Conservation (phyloP, 2,888 invertebrate genomes). For the Eueremaeus valkanovi region DNA sequence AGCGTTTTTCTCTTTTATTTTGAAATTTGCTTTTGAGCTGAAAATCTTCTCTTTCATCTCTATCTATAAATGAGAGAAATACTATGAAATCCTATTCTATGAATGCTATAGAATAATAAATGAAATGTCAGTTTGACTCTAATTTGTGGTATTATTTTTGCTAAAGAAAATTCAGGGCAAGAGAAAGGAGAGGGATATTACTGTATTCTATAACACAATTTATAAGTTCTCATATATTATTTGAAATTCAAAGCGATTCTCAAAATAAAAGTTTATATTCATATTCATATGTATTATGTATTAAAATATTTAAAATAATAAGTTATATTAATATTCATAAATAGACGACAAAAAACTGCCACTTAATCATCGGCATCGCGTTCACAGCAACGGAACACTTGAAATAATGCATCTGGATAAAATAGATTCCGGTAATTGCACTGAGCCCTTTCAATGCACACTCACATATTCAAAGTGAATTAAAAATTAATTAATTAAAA, state of each 20-base stretch:
- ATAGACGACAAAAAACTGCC: slow-evolving; percentile 40
- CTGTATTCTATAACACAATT: slow-evolving; percentile 3
- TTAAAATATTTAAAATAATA: no score
- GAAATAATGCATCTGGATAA: slow-evolving; percentile 50
- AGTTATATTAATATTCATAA: not conserved
- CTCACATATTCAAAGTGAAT: slow-evolving; percentile 4
- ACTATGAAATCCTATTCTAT: not conserved
- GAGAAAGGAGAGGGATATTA: not conserved
- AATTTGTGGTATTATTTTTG: slow-evolving; percentile 36
- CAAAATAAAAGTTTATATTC: not conserved
- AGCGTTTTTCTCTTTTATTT: not conserved
- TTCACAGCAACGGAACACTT: slow-evolving; percentile 41
- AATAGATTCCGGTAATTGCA: slow-evolving; percentile 47
- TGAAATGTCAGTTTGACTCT: slow-evolving; percentile 34
- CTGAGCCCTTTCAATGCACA: slow-evolving; percentile 22
- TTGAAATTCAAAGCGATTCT: not conserved
- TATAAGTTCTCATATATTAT: slow-evolving; percentile 14
- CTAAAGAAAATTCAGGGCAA: not conserved
- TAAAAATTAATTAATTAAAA: slow-evolving; percentile 3
- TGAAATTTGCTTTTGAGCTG: not conserved
- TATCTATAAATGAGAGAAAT: slow-evolving; percentile 21
- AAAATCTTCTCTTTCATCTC: not conserved
- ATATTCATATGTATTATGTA: slow-evolving; percentile 1
- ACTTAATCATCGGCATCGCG: slow-evolving; percentile 41
- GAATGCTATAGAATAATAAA: slow-evolving; percentile 15